A percentile compares a stretch with the other conserved stretches of the same genome.
Evolutionary conservation across 2,888 invertebrate genomes (phyloP).

Genomic region (Epinotia brunnichana): DNA sequence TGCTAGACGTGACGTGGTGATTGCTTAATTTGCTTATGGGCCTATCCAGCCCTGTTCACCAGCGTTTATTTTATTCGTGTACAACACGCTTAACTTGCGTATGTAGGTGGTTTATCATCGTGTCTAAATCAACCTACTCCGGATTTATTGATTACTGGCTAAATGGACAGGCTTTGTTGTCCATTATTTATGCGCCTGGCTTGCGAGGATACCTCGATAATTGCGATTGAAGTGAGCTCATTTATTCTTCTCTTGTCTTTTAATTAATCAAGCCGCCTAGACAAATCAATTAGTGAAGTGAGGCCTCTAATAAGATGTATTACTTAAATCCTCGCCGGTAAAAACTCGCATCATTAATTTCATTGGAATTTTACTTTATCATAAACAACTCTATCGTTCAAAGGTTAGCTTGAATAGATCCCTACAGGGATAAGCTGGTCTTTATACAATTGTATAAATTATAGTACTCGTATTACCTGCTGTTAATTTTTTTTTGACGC

Average conservation of each 20-base stretch:
- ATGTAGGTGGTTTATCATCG: slow-evolving; percentile 17
- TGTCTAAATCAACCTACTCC: slow-evolving; percentile 12
- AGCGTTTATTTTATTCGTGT: not conserved
- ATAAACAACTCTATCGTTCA: too few relatives aligned
- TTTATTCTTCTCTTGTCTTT: slow-evolving; percentile 12
- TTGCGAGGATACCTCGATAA: slow-evolving; percentile 7
- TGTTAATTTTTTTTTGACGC: too few relatives aligned
- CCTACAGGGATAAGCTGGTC: too few relatives aligned
- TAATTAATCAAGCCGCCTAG: slow-evolving; percentile 12
- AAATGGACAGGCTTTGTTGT: slow-evolving; percentile 25
- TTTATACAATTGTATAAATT: too few relatives aligned
- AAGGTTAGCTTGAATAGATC: too few relatives aligned
- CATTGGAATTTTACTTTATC: too few relatives aligned
- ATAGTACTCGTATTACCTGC: too few relatives aligned
- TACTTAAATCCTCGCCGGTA: not conserved
- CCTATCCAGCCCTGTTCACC: too few relatives aligned
- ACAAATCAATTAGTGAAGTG: slow-evolving; percentile 9
- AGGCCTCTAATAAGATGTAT: not conserved
- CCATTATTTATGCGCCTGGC: slow-evolving; percentile 29
- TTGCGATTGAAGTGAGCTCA: slow-evolving; percentile 21
- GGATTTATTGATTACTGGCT: slow-evolving; percentile 22
- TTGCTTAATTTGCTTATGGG: too few relatives aligned
- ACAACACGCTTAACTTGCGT: not conserved
- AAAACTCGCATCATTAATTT: not conserved
- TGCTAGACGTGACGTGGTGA: too few relatives aligned